Evolutionary conservation across 2,888 invertebrate species (phyloP), one percentile per base, ranked within the genome.

Genomic region (Phaonia tiefii): DNA sequence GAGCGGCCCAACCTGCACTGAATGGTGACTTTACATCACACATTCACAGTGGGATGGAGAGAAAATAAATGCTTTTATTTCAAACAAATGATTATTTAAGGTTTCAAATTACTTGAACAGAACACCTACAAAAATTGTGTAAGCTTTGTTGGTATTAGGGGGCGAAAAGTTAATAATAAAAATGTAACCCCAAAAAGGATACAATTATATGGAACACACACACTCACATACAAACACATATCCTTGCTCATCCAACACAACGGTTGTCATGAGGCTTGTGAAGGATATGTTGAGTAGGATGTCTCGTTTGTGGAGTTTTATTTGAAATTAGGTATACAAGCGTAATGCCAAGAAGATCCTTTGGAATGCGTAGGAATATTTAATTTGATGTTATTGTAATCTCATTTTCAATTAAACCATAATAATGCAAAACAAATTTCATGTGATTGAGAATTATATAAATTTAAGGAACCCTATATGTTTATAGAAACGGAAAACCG

Each of bases 71-170:
- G 65, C 71, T 56, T 66, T 49, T 46, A 66, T 66, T 76, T 65
- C n/a, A 46, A 76, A 49, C 65, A 76, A 76, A 66, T 71, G 56
- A 66, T 66, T 71, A 76, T 71, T 76, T 58, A 71, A 25, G 71
- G 66, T 71, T 65, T 66, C 63, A 71, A 75, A 76, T 76, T 71
- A 49, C 66, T 17, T 76, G 31, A 15, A 22, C 44, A 70, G 39
- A 76, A 76, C 37, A 65, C 76, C 69, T 75, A 49, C 22, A 4
- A 71, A 49, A 42, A 44, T 42, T 22, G 15, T 22, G 56, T n/a
- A 31, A 5, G 63, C 42, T 39, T 20, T 22, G 42, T 49, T 31
- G 8, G 4, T 5, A 31, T 31, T 31, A 31, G 31, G 31, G 31
- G 8, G 37, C 26, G 22, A 76, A 76, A 46, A 69, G 39, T 71